Evolutionary conservation across 2,888 invertebrate genomes (phyloP).

Genomic region (Oscheius sp.): DNA sequence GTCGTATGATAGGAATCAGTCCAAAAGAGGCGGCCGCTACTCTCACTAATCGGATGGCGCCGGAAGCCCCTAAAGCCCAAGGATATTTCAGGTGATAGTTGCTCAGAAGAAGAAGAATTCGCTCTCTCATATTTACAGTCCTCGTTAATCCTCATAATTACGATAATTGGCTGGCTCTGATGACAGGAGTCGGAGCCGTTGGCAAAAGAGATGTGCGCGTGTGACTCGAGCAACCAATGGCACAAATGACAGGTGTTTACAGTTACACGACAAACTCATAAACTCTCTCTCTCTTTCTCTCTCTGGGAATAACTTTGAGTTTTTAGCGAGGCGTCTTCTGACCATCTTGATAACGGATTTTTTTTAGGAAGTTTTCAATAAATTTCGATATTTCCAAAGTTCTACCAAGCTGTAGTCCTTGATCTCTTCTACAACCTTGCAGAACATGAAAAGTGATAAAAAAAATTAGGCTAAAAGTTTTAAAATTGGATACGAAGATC

Average conservation of each 20-base stretch:
- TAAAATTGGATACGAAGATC: neutral
- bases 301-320: too few relatives aligned
- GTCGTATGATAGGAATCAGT: constrained; percentile 23
- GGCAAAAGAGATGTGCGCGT: neutral
- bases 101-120: neutral
- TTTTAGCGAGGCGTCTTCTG: too few relatives aligned
- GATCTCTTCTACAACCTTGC: too few relatives aligned
- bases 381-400: neutral
- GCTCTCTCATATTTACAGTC: constrained; percentile 5
- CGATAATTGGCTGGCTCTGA: neutral
- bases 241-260: constrained; percentile 3
- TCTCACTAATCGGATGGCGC: constrained; percentile 4
- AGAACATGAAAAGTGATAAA: neutral
- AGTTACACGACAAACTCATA: too few relatives aligned
- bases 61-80: constrained; percentile 6
- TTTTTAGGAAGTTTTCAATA: neutral
- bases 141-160: constrained; percentile 24
- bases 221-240: neutral
- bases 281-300: too few relatives aligned
- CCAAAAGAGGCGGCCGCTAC: constrained; percentile 20
- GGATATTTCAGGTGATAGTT: neutral
- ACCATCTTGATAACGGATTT: too few relatives aligned
- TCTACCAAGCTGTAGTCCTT: too few relatives aligned
- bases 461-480: neutral
- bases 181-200: constrained; percentile 13